Conservation (phyloP, 2,797 vertebrate species). For the Meda fulgida region DNA sequence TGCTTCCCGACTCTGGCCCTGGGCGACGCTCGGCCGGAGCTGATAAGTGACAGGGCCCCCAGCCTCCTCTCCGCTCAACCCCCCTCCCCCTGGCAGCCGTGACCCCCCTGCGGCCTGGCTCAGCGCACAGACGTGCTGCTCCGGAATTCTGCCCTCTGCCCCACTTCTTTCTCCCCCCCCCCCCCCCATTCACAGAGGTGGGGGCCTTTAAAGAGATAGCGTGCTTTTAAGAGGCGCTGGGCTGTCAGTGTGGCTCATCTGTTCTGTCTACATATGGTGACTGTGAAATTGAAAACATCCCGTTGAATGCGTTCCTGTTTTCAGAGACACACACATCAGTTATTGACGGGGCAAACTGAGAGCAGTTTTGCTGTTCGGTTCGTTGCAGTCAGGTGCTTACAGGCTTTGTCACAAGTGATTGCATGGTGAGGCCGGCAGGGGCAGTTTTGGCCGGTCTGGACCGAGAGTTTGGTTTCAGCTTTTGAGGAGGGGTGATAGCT, state of each 20-base stretch:
- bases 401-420: constrained; percentile 63
- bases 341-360: constrained; percentile 37
- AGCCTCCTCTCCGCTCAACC: constrained; percentile 59
- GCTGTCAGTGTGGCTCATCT: constrained; percentile 64
- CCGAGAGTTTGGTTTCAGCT: constrained; percentile 39
- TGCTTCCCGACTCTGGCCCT: constrained; percentile 81
- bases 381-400: constrained; percentile 58
- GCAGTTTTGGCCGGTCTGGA: constrained; percentile 24
- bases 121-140: constrained; percentile 77
- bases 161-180: constrained; percentile 67
- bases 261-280: constrained; percentile 56
- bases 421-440: constrained; percentile 57
- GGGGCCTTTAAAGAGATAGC: constrained; percentile 80
- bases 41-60: constrained; percentile 85
- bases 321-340: constrained; percentile 63
- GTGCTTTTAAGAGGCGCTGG: constrained; percentile 63
- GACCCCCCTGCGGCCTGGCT: constrained; percentile 64
- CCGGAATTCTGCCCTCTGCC: constrained; percentile 83
- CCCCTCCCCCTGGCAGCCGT: constrained; percentile 65
- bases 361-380: constrained; percentile 25
- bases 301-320: constrained; percentile 45
- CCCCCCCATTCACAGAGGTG: constrained; percentile 55
- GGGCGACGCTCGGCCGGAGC: constrained; percentile 83
- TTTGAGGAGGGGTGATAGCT: constrained; percentile 16
- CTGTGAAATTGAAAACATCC: constrained; percentile 49